Evolutionary conservation across 2,113 vertebrate genomes (phyloP).

Genomic region (Ivindomyrus marchei): DNA sequence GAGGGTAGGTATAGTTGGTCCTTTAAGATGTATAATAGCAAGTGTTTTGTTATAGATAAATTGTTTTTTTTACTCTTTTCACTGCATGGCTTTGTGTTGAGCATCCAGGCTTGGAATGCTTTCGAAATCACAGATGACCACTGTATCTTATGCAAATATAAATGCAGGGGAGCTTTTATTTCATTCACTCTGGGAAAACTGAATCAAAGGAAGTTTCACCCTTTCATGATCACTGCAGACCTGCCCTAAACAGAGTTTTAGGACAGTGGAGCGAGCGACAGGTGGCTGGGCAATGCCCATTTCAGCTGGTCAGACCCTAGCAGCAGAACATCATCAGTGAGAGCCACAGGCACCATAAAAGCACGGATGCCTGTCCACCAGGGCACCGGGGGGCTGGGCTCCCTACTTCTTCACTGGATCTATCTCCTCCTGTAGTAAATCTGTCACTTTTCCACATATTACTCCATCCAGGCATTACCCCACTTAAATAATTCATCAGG

Average conservation of each 20-base stretch:
- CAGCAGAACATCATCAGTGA: background rate
- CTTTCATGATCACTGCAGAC: constrained; percentile 6
- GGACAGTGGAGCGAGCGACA: background rate
- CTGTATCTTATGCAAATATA: background rate
- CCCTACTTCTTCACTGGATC: background rate
- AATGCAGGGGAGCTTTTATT: background rate
- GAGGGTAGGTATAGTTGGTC: background rate
- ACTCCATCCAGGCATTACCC: background rate
- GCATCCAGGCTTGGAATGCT: background rate
- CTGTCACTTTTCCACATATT: background rate
- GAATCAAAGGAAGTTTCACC: background rate
- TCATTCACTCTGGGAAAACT: background rate
- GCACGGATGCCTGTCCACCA: background rate
- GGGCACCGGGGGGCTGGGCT: background rate
- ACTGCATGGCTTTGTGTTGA: background rate
- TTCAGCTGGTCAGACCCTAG: background rate
- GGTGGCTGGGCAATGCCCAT: background rate
- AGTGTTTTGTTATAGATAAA: background rate
- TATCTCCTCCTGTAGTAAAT: background rate
- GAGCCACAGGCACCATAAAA: background rate
- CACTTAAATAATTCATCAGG: background rate
- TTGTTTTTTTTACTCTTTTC: background rate
- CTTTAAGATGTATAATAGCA: background rate
- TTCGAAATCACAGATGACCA: background rate
- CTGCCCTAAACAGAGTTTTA: background rate